Conservation (phyloP, 2,113 vertebrate species). For the Ptyas mucosa region DNA sequence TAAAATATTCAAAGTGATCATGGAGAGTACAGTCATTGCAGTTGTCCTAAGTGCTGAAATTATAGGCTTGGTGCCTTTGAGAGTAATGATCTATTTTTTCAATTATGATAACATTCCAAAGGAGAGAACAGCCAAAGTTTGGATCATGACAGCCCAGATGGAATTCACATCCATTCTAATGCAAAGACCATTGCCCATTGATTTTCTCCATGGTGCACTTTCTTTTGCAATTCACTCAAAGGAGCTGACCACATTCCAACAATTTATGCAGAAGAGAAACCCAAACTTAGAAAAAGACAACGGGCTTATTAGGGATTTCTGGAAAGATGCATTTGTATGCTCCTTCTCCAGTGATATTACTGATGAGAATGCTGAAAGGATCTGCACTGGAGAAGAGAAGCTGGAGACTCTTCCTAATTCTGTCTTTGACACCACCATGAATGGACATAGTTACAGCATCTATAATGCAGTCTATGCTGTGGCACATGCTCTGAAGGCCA, state of each 20-base stretch:
- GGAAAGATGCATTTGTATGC: not conserved
- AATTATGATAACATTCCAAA: too few species aligned
- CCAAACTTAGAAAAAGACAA: fast-evolving
- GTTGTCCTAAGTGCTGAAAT: not conserved
- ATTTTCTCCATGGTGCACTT: too few species aligned
- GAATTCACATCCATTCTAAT: not conserved
- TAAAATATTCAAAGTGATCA: not conserved
- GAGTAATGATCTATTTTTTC: too few species aligned
- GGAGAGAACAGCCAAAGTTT: too few species aligned
- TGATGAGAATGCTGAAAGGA: not conserved
- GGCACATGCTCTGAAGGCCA: not conserved
- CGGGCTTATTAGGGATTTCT: not conserved
- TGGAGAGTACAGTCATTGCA: not conserved
- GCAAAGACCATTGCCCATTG: not conserved
- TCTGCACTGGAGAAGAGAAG: not conserved
- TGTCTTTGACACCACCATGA: not conserved
- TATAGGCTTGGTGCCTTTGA: too few species aligned
- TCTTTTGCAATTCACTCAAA: too few species aligned
- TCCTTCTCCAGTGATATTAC: not conserved
- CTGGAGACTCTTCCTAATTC: not conserved
- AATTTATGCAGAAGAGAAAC: not conserved
- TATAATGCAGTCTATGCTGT: not conserved
- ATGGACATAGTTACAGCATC: not conserved
- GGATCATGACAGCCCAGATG: not conserved
- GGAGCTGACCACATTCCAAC: too few species aligned